These are phyloP conservation scores for Shargacucullia verbasci DNA, from an alignment of 2,888 invertebrate species.

Conservation along the genomic window DNA sequence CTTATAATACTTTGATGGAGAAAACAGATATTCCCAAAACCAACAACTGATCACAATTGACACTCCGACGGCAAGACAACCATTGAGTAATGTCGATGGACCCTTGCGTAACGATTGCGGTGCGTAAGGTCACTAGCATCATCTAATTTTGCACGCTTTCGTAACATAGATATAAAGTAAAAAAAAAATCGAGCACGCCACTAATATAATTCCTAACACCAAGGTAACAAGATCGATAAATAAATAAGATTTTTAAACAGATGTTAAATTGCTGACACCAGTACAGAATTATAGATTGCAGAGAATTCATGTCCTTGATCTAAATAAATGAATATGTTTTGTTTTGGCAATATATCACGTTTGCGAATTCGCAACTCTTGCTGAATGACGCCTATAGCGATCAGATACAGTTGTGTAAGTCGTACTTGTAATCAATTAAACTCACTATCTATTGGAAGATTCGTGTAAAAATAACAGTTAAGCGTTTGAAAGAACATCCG, in stretches of 20 bases:
- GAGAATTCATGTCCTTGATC: constrained; percentile 57
- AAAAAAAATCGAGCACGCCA: constrained; percentile 61
- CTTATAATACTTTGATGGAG: constrained; percentile 8
- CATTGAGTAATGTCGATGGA: constrained; percentile 49
- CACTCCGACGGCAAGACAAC: constrained; percentile 40
- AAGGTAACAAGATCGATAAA: constrained; percentile 58
- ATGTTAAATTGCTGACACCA: constrained; percentile 45
- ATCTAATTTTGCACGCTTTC: constrained; percentile 85
- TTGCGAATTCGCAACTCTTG: constrained; percentile 45
- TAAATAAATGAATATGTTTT: constrained; percentile 48
- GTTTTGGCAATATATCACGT: constrained; percentile 51
- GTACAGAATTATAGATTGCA: constrained; percentile 50
- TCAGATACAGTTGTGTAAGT: constrained; percentile 37
- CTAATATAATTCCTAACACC: constrained; percentile 58
- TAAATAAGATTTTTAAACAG: constrained; percentile 42
- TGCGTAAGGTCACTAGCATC: constrained; percentile 85
- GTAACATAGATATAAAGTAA: constrained; percentile 73
- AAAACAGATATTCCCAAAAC: constrained; percentile 32
- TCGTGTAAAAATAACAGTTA: no score
- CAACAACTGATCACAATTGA: constrained; percentile 43
- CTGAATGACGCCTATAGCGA: constrained; percentile 33
- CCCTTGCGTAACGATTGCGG: constrained; percentile 74
- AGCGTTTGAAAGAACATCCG: no score
- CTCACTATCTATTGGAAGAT: not conserved
- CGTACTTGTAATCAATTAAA: not conserved